phyloP scores from a whole-genome alignment of 2,888 invertebrate genomes.

The Lumbricus terrestris region DNA sequence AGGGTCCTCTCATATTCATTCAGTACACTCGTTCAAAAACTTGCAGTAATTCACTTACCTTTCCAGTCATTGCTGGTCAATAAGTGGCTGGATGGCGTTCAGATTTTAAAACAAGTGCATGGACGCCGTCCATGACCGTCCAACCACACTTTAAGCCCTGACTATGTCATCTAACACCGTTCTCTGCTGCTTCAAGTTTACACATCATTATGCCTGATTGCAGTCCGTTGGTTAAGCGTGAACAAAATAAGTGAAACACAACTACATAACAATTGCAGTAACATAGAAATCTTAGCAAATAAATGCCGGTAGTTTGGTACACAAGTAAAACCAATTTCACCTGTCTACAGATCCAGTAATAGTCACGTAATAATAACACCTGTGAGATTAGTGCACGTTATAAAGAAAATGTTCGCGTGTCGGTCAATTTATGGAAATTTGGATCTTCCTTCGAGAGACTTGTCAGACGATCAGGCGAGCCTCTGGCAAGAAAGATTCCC shows the following conservation, averaged over 20 bases:
- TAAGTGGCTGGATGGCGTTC: too few relatives aligned
- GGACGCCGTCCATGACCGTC: too few relatives aligned
- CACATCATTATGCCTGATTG: neutral
- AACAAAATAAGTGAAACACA: neutral
- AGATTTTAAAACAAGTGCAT: too few relatives aligned
- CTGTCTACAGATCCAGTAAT: neutral
- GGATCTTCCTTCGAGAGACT: neutral
- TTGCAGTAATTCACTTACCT: too few relatives aligned
- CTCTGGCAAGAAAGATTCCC: conserved; percentile 94
- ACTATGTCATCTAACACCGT: neutral
- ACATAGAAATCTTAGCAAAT: neutral
- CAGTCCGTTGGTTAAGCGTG: neutral
- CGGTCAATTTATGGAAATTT: neutral
- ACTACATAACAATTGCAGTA: neutral
- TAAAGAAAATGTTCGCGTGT: neutral
- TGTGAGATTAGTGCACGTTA: neutral
- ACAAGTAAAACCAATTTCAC: neutral
- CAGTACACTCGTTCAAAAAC: too few relatives aligned
- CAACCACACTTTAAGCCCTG: neutral
- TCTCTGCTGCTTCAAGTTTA: neutral
- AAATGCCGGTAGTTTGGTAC: neutral
- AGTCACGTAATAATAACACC: neutral
- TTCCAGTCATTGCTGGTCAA: too few relatives aligned
- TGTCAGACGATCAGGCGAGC: conserved; percentile 62
- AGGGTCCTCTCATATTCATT: neutral